phyloP scores from a whole-genome alignment of 2,888 invertebrate genomes.

The Pammene fasciana region DNA sequence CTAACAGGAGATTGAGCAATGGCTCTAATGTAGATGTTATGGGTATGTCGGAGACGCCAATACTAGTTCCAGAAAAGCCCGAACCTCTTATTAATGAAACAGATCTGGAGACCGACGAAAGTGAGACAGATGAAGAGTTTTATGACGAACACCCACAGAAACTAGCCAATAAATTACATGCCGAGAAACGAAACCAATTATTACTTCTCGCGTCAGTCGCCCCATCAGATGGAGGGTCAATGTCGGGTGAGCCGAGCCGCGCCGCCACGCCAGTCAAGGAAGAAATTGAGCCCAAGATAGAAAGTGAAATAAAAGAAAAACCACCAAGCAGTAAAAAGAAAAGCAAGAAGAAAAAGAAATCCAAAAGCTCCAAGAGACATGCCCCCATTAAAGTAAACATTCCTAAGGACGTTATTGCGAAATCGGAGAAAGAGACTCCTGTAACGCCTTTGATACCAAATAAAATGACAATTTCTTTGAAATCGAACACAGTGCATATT shows the following conservation, averaged over 20 bases:
- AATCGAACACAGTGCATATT: constrained; percentile 79
- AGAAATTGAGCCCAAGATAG: constrained; percentile 62
- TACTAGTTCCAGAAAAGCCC: constrained; percentile 74
- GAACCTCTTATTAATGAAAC: constrained; percentile 89
- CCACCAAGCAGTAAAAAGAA: constrained; percentile 82
- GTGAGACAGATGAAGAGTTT: constrained; percentile 94
- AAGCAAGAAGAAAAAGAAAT: constrained; percentile 86
- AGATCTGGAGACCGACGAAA: constrained; percentile 92
- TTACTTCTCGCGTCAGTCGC: constrained; percentile 85
- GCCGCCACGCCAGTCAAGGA: constrained; percentile 84
- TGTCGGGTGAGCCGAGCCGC: constrained; percentile 85
- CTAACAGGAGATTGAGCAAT: constrained; percentile 70
- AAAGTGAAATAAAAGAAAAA: constrained; percentile 65
- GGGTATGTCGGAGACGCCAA: constrained; percentile 76
- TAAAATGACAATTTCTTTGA: constrained; percentile 79
- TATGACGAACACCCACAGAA: constrained; percentile 92
- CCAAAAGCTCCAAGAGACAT: constrained; percentile 72
- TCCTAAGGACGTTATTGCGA: constrained; percentile 78
- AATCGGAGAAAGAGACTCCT: constrained; percentile 60
- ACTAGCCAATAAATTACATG: constrained; percentile 87
- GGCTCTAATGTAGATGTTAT: constrained; percentile 83
- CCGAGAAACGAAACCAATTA: constrained; percentile 89
- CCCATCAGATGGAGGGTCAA: constrained; percentile 83
- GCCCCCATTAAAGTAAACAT: constrained; percentile 85
- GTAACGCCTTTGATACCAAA: constrained; percentile 63